A percentile compares a stretch with the other conserved stretches of the same genome.
Conservation (phyloP, 1,140 invertebrate species). For the Neodiprion fabricii region DNA sequence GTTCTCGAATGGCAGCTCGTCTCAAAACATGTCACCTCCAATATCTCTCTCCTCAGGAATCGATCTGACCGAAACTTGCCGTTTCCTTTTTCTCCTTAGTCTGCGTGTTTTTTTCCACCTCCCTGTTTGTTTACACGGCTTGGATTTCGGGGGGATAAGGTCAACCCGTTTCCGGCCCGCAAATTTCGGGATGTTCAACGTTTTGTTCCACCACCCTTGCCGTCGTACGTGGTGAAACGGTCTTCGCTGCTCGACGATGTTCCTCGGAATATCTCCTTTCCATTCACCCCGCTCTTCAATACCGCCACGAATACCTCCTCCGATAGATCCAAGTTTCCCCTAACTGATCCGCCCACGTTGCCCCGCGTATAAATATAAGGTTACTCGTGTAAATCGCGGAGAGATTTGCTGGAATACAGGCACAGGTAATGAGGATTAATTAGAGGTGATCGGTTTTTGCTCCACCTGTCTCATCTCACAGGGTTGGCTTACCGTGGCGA, state of each 20-base stretch:
- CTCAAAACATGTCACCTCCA: constrained; percentile 62
- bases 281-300: background rate
- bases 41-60: constrained; percentile 43
- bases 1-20: constrained; percentile 35
- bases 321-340: no score
- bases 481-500: no score
- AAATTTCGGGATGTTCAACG: background rate
- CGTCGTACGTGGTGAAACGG: no score
- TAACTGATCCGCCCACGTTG: no score
- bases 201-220: background rate
- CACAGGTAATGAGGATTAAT: no score
- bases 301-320: no score
- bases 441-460: no score
- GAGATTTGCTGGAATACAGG: no score
- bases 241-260: no score
- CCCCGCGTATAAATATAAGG: no score
- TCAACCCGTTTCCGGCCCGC: background rate
- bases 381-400: no score
- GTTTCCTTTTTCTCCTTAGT: background rate
- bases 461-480: no score
- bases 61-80: background rate
- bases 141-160: background rate
- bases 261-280: background rate
- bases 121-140: background rate
- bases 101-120: background rate